Evolutionary conservation across 2,113 vertebrate genomes (phyloP).

Genomic region (Arothron firmamentum): DNA sequence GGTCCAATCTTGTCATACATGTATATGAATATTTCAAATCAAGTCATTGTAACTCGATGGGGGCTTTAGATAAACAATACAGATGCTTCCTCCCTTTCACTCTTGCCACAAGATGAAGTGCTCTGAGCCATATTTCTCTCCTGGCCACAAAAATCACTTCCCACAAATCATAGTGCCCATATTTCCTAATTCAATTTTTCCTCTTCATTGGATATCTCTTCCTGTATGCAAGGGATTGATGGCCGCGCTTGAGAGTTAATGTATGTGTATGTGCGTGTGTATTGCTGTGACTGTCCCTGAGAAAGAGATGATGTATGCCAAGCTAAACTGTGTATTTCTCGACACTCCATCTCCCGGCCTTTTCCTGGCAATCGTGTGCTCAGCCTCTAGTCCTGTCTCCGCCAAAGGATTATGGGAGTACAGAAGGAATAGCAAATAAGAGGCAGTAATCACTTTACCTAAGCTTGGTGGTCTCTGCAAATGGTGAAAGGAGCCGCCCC

Average conservation of each 20-base stretch:
- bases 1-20: constrained; percentile 71
- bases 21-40: constrained; percentile 73
- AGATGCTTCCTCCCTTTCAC: constrained; percentile 57
- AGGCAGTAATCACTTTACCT: constrained; percentile 65
- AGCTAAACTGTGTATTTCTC: constrained; percentile 63
- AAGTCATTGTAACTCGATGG: constrained; percentile 61
- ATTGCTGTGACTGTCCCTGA: constrained; percentile 52
- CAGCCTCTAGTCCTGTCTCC: constrained; percentile 14
- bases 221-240: constrained; percentile 68
- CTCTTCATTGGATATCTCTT: constrained; percentile 60
- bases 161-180: constrained; percentile 68
- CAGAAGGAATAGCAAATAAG: constrained; percentile 33
- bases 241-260: constrained; percentile 43
- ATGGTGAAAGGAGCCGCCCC: constrained; percentile 57
- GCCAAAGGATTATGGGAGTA: constrained; percentile 42
- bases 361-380: constrained; percentile 54
- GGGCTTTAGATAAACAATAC: constrained; percentile 65
- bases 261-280: constrained; percentile 29
- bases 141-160: constrained; percentile 50
- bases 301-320: constrained; percentile 65
- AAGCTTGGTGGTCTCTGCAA: constrained; percentile 33
- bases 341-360: constrained; percentile 50
- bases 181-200: constrained; percentile 73
- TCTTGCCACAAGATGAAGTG: constrained; percentile 54
- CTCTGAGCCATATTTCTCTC: constrained; percentile 59